Evolutionary conservation across 2,113 vertebrate species (phyloP).

Genomic region (Cygnus buccinator): DNA sequence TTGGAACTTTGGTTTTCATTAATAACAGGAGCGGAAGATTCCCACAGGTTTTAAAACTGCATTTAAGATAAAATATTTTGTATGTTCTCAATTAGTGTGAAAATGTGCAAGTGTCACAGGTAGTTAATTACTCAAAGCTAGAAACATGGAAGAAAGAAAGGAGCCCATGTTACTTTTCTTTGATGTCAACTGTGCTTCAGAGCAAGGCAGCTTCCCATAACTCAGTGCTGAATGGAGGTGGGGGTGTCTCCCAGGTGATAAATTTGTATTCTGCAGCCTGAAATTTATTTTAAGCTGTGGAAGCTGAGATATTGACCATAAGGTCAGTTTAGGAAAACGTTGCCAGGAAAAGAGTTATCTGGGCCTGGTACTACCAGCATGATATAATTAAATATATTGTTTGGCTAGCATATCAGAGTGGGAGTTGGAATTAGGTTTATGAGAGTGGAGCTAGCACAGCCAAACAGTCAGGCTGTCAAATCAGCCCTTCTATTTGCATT

Average conservation of each 20-base stretch:
- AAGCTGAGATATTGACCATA: neutral
- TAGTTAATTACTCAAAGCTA: slow-evolving; percentile 23
- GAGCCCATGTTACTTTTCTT: neutral
- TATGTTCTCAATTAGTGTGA: slow-evolving; percentile 11
- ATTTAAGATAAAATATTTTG: neutral
- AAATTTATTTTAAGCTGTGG: slow-evolving; percentile 12
- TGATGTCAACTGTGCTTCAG: neutral
- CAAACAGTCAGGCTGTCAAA: neutral
- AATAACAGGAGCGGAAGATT: neutral
- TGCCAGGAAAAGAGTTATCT: slow-evolving; percentile 27
- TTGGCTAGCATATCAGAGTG: slow-evolving; percentile 40
- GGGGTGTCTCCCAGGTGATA: slow-evolving; percentile 1
- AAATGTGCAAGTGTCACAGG: slow-evolving; percentile 18
- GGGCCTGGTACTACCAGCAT: slow-evolving; percentile 52
- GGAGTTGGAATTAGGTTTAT: slow-evolving; percentile 31
- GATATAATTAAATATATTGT: slow-evolving; percentile 18
- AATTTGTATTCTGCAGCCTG: neutral
- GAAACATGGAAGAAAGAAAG: neutral
- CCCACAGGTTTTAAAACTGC: neutral
- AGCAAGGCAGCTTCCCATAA: neutral
- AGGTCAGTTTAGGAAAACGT: slow-evolving; percentile 24
- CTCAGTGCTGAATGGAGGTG: neutral
- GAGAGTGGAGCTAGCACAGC: neutral
- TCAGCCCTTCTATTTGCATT: neutral
- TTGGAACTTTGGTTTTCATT: neutral